Evolutionary conservation across 2,113 vertebrate genomes (phyloP).

Genomic region (Mungos mungo): DNA sequence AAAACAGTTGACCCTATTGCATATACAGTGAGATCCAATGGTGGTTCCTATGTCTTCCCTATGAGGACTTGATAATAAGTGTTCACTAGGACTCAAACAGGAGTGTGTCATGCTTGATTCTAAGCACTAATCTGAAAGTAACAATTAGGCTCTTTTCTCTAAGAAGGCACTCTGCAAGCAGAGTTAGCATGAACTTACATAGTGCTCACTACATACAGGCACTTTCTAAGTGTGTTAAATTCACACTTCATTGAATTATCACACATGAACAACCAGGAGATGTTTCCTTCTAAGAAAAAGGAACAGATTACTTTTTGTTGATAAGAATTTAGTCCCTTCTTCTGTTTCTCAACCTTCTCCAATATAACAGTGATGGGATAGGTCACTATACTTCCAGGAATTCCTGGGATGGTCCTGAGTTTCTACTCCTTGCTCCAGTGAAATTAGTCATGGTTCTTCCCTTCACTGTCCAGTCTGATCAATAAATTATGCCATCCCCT

Average conservation of each 20-base stretch:
- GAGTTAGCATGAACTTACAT: neutral
- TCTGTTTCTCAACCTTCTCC: neutral
- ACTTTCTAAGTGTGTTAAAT: neutral
- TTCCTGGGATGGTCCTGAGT: neutral
- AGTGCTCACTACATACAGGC: neutral
- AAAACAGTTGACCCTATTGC: neutral
- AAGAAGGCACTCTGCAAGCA: neutral
- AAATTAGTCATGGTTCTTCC: neutral
- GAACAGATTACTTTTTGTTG: neutral
- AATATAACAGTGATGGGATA: neutral
- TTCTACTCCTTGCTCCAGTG: neutral
- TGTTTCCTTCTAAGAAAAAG: neutral
- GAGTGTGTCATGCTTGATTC: neutral
- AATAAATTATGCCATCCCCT: neutral
- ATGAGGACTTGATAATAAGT: neutral
- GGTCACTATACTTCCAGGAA: neutral
- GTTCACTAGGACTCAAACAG: neutral
- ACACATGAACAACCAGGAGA: neutral
- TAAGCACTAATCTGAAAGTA: neutral
- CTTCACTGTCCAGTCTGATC: neutral
- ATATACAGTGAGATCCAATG: neutral
- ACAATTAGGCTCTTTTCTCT: neutral
- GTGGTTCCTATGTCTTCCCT: neutral
- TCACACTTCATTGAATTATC: neutral
- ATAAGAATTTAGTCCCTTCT: neutral